Base-by-base conservation (phyloP, 2,888 invertebrate species). In the Muschampia plurimacula region DNA sequence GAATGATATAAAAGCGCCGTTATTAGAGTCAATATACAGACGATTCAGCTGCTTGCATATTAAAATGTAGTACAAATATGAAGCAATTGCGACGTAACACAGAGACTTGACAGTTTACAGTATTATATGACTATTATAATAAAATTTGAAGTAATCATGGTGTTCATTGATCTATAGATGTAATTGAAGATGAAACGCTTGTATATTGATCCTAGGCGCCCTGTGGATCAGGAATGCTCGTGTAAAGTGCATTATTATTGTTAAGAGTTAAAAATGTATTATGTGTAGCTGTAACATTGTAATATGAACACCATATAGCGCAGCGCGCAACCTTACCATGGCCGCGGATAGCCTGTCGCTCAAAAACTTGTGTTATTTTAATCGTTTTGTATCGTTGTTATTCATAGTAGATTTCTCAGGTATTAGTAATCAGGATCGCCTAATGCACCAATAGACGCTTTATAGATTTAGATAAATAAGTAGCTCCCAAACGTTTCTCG, bases 381-480 rank as follows among this genome's bases (percentile, higher is more conserved):
- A 68, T 32, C n/a, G 36, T 69, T 68, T 62, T 49, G 13, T 62
- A 67, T 52, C 41, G n/a, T 63, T 69, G 63, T 69, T 55, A 41
- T 15, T 46, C 41, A 63, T 13, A 41, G 41, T 52, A 60, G 60
- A 39, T 39, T 36, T 60, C 9, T 63, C 32, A 64, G 63, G 39
- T 69, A 69, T 64, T 69, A 64, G 52, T 64, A 32, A 55, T 64
- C 69, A 62, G 52, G 46, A 70, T 64, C 64, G 59, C 46, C 49
- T 59, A 46, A 59, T 59, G 65, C 70, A 70, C 70, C 70, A 70
- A 65, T 70, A 70, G 70, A 65, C 65, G 64, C 70, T 59, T 70
- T 59, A 65, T 70, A 70, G 57, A 41, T 55, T 64, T 57, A 65
- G 39, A 65, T 59, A 64, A 64, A 57, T 32, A 52, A 55, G 69